These are phyloP conservation scores for Centropus unirufus DNA, from an alignment of 2,113 vertebrate genomes.

Conservation along the genomic window DNA sequence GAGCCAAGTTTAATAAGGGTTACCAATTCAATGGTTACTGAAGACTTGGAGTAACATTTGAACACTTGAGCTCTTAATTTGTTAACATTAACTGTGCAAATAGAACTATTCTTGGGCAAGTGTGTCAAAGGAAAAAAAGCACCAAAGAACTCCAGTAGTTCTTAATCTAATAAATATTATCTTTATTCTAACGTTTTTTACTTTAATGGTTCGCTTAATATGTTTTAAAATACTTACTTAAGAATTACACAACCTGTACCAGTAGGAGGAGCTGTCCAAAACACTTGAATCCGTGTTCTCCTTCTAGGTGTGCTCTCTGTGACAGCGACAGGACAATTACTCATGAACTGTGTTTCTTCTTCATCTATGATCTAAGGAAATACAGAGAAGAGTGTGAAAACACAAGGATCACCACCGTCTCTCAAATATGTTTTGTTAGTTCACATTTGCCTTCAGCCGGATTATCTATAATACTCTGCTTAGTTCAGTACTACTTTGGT, in stretches of 20 bases:
- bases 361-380: slow-evolving; percentile 92
- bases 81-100: not conserved
- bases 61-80: not conserved
- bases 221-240: slow-evolving; percentile 84
- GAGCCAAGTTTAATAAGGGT: not conserved
- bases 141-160: not conserved
- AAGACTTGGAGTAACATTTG: not conserved
- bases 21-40: not conserved
- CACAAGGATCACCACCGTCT: not conserved
- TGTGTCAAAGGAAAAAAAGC: not conserved
- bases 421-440: not conserved
- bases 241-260: slow-evolving; percentile 91
- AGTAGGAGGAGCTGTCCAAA: slow-evolving; percentile 91
- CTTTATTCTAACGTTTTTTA: not conserved
- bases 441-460: not conserved
- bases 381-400: not conserved
- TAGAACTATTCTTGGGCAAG: not conserved
- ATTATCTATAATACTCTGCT: not conserved
- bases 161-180: not conserved
- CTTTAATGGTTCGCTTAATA: not conserved
- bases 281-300: slow-evolving; percentile 93
- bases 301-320: slow-evolving; percentile 95
- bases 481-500: not conserved
- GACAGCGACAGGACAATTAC: slow-evolving; percentile 94
- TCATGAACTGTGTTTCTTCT: slow-evolving; percentile 98